Evolutionary conservation across 2,888 invertebrate species (phyloP).

Genomic region (Cephus runcator): DNA sequence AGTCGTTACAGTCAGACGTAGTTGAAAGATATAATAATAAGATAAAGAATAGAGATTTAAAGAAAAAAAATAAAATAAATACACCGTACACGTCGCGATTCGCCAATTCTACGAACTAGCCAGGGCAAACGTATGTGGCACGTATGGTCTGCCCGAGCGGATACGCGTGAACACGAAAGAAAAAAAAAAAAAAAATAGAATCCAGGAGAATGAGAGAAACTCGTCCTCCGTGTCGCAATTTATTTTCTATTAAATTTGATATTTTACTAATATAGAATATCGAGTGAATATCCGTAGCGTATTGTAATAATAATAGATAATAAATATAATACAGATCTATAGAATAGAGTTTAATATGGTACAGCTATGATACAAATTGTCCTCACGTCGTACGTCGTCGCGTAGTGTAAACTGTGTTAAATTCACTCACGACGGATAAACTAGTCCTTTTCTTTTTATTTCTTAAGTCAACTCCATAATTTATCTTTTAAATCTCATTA

Average conservation of each 20-base stretch:
- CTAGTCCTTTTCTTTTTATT: conserved; percentile 9
- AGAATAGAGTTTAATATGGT: conserved; percentile 61
- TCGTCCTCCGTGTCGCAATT: conserved; percentile 44
- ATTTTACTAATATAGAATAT: conserved; percentile 63
- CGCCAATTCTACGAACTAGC: neutral
- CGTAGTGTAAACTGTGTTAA: neutral
- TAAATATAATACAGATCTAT: conserved; percentile 65
- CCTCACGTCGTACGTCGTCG: conserved; percentile 23
- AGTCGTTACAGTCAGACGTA: conserved; percentile 9
- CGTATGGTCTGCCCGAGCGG: neutral
- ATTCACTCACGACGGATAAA: neutral
- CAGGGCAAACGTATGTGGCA: neutral
- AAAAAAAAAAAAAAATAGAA: neutral
- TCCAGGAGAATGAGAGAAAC: neutral
- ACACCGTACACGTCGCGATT: neutral
- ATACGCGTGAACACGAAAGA: neutral
- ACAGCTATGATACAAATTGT: conserved; percentile 63
- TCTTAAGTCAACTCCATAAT: conserved; percentile 16
- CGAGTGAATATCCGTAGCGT: conserved; percentile 60
- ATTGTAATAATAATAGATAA: conserved; percentile 50
- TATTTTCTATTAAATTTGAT: conserved; percentile 62
- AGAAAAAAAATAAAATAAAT: neutral
- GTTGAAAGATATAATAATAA: conserved; percentile 16
- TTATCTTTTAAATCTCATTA: neutral
- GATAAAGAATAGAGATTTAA: conserved; percentile 5